These are phyloP conservation scores for Mastomys natalensis DNA, from an alignment of 2,113 vertebrate genomes.

Conservation along the genomic window DNA sequence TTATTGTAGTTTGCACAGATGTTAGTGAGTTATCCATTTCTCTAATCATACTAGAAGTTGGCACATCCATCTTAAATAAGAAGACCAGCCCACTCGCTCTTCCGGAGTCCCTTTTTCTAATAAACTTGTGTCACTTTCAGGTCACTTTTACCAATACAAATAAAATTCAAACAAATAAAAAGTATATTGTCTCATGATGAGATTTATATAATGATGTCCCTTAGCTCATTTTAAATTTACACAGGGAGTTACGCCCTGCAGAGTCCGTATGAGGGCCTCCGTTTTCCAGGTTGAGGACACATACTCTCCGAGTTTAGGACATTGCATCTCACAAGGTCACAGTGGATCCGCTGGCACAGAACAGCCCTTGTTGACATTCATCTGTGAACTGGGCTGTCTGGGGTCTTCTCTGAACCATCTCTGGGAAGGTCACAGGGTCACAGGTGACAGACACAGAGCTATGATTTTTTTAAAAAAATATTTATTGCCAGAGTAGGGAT, in stretches of 20 bases:
- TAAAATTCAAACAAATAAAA: conserved; percentile 96
- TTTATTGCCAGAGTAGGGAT: not conserved
- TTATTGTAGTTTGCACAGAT: conserved; percentile 99
- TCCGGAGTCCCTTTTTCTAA: conserved; percentile 90
- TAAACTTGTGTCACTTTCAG: conserved; percentile 92
- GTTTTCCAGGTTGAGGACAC: conserved; percentile 77
- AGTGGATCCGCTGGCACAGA: not conserved
- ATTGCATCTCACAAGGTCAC: not conserved
- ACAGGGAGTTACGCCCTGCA: conserved; percentile 85
- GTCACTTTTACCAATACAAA: conserved; percentile 98
- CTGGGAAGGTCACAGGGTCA: conserved; percentile 42
- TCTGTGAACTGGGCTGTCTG: not conserved
- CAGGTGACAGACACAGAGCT: not conserved
- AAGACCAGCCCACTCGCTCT: conserved; percentile 90
- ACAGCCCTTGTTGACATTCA: fast-evolving
- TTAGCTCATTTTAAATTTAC: conserved; percentile 94
- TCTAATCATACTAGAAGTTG: conserved; percentile 96
- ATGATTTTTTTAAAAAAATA: not conserved
- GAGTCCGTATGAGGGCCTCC: conserved; percentile 82
- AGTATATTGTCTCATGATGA: conserved; percentile 94
- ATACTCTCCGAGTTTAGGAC: not conserved
- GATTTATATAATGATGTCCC: conserved; percentile 94
- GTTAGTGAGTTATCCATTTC: conserved; percentile 99
- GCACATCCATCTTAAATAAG: conserved; percentile 95
- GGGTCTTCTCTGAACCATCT: conserved; percentile 74